phyloP scores from a whole-genome alignment of 2,113 vertebrate genomes.

The Willisornis vidua region DNA sequence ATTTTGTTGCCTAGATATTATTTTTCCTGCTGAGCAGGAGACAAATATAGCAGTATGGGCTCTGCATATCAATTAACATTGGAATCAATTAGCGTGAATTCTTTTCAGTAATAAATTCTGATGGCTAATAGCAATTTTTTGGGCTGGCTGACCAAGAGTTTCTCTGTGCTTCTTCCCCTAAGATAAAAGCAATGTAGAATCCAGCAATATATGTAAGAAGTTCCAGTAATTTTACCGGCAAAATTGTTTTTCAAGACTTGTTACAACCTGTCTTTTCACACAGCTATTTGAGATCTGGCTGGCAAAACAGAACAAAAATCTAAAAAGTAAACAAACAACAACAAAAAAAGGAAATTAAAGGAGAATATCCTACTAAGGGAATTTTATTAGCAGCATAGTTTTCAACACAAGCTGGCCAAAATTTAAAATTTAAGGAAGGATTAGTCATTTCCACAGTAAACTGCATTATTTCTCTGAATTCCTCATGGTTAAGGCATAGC shows the following conservation, averaged over 20 bases:
- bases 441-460: not conserved
- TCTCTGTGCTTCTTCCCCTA: not conserved
- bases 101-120: not conserved
- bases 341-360: not conserved
- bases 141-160: not conserved
- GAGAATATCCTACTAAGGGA: not conserved
- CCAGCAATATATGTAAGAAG: not conserved
- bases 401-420: not conserved
- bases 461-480: not conserved
- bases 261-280: not conserved
- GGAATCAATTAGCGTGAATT: not conserved
- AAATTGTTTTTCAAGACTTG: not conserved
- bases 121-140: not conserved
- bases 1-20: conserved; percentile 39
- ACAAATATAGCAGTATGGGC: not conserved
- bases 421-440: not conserved
- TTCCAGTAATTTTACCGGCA: not conserved
- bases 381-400: not conserved
- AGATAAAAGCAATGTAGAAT: not conserved
- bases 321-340: not conserved
- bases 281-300: not conserved
- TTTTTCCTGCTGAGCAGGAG: not conserved
- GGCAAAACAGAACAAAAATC: not conserved
- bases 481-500: not conserved
- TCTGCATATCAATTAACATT: not conserved